Evolutionary conservation across 2,113 vertebrate genomes (phyloP).

Genomic region (Australoheros scitulus): DNA sequence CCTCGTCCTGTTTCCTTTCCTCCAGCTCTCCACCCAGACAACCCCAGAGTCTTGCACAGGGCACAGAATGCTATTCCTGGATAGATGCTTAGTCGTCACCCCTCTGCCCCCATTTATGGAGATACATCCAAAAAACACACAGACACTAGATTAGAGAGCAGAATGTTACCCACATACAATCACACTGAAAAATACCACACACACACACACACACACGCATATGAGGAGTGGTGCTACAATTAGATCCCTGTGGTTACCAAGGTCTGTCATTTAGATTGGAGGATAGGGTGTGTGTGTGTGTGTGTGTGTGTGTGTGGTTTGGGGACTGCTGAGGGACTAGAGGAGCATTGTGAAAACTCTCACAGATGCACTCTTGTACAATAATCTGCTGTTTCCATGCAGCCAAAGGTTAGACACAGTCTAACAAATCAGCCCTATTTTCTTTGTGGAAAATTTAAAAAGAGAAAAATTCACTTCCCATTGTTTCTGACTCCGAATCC

Average conservation of each 20-base stretch:
- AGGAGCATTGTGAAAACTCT: conserved; percentile 55
- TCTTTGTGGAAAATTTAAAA: neutral
- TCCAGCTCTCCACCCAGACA: conserved; percentile 16
- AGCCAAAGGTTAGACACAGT: neutral
- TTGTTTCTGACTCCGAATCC: neutral
- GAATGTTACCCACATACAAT: conserved; percentile 31
- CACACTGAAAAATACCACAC: conserved; percentile 23
- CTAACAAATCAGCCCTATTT: conserved; percentile 20
- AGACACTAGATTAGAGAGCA: conserved; percentile 62
- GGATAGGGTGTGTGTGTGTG: conserved; percentile 29
- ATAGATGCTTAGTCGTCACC: conserved; percentile 14
- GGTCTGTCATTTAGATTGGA: conserved; percentile 67
- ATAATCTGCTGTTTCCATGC: conserved; percentile 32
- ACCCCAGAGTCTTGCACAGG: conserved; percentile 7
- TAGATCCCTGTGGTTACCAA: conserved; percentile 69
- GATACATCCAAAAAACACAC: conserved; percentile 18
- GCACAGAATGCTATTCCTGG: conserved; percentile 59
- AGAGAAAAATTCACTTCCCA: conserved; percentile 9
- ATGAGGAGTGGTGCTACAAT: conserved; percentile 61
- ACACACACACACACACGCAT: conserved; percentile 13
- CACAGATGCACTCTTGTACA: conserved; percentile 53
- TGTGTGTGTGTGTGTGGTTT: conserved; percentile 1
- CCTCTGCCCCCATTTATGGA: conserved; percentile 15
- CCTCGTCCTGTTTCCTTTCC: neutral
- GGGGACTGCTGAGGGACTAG: conserved; percentile 32